These are phyloP conservation scores for Rallus limicola DNA, from an alignment of 2,113 vertebrate species.

Conservation along the genomic window DNA sequence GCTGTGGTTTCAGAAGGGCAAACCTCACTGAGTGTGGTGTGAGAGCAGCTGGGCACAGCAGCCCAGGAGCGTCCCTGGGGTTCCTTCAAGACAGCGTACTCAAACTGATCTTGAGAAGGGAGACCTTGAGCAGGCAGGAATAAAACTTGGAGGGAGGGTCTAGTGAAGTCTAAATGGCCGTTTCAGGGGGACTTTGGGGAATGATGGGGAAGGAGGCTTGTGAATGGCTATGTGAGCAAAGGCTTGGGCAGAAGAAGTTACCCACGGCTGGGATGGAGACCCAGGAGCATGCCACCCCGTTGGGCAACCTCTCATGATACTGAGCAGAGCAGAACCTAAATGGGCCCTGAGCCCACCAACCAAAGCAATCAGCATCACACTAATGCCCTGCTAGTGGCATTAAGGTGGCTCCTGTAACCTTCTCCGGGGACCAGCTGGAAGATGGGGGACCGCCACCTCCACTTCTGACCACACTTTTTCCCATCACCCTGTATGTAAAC, in stretches of 20 bases:
- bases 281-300: accelerated
- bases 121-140: background rate
- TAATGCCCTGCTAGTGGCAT: background rate
- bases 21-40: background rate
- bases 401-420: background rate
- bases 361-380: background rate
- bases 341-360: accelerated
- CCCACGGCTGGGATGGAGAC: background rate
- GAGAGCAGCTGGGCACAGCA: background rate
- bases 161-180: background rate
- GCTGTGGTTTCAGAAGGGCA: background rate
- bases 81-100: background rate
- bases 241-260: accelerated
- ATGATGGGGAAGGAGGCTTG: background rate
- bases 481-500: background rate
- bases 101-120: background rate
- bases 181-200: background rate
- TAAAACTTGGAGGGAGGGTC: background rate
- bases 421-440: background rate
- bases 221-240: background rate
- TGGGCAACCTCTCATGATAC: accelerated
- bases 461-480: background rate
- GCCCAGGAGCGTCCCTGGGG: background rate
- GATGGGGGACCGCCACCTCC: background rate
- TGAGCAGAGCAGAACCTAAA: background rate